A percentile compares a stretch with the other conserved stretches of the same genome.
Evolutionary conservation across 2,888 invertebrate species (phyloP).

Genomic region (Norana najaformis): DNA sequence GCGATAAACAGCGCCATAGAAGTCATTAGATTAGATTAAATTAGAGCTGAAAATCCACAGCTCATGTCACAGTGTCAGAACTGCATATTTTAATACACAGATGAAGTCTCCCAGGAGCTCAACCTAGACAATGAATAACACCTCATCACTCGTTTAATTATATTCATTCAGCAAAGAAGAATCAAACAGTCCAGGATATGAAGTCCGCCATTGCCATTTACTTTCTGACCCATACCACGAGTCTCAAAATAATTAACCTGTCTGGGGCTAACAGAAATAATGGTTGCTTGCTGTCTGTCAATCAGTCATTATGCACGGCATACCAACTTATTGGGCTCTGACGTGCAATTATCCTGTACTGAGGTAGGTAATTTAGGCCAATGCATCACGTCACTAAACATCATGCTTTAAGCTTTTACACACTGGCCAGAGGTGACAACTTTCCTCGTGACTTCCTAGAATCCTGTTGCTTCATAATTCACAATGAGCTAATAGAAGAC

Average conservation of each 20-base stretch:
- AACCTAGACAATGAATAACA: neutral
- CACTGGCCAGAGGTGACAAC: neutral
- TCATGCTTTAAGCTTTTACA: neutral
- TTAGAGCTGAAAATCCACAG: neutral
- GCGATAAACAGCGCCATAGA: too few species aligned
- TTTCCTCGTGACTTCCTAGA: neutral
- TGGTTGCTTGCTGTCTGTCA: neutral
- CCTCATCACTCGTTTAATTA: neutral
- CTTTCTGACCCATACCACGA: neutral
- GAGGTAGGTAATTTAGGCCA: slow-evolving; percentile 13
- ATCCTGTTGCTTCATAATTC: too few species aligned
- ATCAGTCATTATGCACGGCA: neutral
- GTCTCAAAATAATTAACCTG: slow-evolving; percentile 10
- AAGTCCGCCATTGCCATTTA: neutral
- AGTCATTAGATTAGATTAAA: too few species aligned
- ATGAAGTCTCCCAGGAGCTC: neutral
- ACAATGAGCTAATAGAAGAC: too few species aligned
- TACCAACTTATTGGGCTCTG: neutral
- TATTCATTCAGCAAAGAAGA: neutral
- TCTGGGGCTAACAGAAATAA: neutral
- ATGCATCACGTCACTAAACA: neutral
- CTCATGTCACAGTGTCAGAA: neutral
- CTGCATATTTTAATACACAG: neutral
- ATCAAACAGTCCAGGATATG: neutral
- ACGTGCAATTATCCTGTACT: neutral